phyloP scores from a whole-genome alignment of 2,797 vertebrate genomes.

The Balearica regulorum region DNA sequence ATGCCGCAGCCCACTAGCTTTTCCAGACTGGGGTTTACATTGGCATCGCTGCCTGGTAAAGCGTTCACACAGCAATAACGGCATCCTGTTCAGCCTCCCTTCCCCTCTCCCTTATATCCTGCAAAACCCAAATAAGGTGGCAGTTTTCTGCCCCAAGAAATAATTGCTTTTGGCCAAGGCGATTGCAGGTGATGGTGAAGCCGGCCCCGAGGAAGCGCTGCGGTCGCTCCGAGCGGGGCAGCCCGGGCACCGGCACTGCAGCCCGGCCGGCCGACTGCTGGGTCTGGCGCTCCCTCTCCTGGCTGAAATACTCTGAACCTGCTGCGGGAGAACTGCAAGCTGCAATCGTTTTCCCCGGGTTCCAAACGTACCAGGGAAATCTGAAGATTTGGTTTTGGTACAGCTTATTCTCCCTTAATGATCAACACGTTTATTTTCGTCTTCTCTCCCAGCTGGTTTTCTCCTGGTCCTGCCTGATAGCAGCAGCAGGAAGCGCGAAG shows the following conservation, averaged over 20 bases:
- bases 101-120: no score
- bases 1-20: accelerated
- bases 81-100: accelerated
- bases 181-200: accelerated
- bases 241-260: no score
- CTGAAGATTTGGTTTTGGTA: neutral
- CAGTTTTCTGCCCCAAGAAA: neutral
- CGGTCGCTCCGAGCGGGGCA: no score
- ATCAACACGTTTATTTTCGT: neutral
- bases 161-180: accelerated
- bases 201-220: neutral
- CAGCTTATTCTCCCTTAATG: accelerated
- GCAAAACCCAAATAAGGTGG: accelerated
- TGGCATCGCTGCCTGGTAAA: neutral
- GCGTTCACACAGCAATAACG: accelerated
- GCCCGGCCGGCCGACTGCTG: no score
- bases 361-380: accelerated
- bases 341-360: accelerated
- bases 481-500: neutral
- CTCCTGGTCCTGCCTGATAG: neutral
- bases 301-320: no score
- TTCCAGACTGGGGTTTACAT: neutral
- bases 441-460: neutral
- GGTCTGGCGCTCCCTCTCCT: no score
- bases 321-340: no score